Percentiles rank a stretch among this genome's conserved stretches.
These are phyloP conservation scores for mouse (Mus musculus) DNA, from an alignment of 2,113 vertebrate species.

Conservation along the genomic window DNA sequence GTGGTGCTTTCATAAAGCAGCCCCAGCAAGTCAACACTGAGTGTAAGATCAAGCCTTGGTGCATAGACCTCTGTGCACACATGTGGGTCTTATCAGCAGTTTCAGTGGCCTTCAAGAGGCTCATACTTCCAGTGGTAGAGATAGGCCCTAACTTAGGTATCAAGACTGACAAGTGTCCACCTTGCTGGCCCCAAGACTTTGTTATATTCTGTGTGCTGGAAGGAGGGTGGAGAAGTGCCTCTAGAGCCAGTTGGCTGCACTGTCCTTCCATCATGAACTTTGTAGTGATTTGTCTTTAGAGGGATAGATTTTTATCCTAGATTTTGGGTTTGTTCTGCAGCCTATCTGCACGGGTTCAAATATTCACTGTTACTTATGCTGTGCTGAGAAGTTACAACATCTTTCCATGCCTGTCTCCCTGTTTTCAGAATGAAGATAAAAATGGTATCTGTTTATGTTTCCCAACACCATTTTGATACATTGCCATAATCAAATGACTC, in stretches of 20 bases:
- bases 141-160: not conserved
- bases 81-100: not conserved
- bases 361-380: not conserved
- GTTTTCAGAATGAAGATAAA: not conserved
- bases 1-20: not conserved
- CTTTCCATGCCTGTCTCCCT: not conserved
- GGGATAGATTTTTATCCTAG: not conserved
- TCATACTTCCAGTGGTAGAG: not conserved
- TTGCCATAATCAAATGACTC: not conserved
- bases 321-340: not conserved
- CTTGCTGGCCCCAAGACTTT: not conserved
- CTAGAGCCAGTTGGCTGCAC: not conserved
- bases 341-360: not conserved
- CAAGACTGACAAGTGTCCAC: not conserved
- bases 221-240: not conserved
- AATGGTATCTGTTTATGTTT: not conserved
- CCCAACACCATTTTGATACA: not conserved
- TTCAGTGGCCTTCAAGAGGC: not conserved
- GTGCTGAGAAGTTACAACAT: not conserved
- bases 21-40: not conserved
- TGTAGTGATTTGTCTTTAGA: not conserved
- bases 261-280: not conserved
- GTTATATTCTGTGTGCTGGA: not conserved
- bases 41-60: not conserved
- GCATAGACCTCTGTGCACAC: not conserved